A percentile compares a stretch with the other conserved stretches of the same genome.
Evolutionary conservation across 2,797 vertebrate genomes (phyloP).

Genomic region (Agapornis canus): DNA sequence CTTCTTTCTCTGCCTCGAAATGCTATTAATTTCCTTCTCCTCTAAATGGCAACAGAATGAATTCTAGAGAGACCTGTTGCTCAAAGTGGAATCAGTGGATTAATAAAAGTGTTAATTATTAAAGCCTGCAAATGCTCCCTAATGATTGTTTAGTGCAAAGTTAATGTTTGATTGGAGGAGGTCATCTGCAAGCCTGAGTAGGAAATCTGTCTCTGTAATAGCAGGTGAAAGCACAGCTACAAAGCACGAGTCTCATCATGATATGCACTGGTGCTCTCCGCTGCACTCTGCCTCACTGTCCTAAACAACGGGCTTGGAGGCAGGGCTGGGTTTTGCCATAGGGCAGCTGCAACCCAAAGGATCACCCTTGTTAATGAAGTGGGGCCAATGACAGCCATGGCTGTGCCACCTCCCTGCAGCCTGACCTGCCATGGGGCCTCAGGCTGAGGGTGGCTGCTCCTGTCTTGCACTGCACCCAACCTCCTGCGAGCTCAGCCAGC

Average conservation of each 20-base stretch:
- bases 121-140: constrained; percentile 34
- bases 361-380: neutral
- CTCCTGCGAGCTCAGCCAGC: neutral
- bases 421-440: neutral
- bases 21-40: neutral
- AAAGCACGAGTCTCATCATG: neutral
- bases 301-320: neutral
- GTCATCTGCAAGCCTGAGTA: constrained; percentile 13
- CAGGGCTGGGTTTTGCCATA: neutral
- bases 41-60: neutral
- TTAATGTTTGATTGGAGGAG: constrained; percentile 53
- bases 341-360: neutral
- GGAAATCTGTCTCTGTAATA: neutral
- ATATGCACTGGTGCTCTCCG: neutral
- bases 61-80: constrained; percentile 31
- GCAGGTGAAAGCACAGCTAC: neutral
- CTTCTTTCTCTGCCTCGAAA: neutral
- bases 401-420: neutral
- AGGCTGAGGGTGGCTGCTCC: neutral
- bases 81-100: constrained; percentile 24
- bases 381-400: neutral
- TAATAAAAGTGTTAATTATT: constrained; percentile 62
- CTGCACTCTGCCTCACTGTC: neutral
- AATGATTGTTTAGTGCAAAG: constrained; percentile 56
- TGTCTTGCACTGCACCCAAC: rapidly evolving